Conservation (phyloP, 1,140 invertebrate genomes). For the Drosophila ironensis region DNA sequence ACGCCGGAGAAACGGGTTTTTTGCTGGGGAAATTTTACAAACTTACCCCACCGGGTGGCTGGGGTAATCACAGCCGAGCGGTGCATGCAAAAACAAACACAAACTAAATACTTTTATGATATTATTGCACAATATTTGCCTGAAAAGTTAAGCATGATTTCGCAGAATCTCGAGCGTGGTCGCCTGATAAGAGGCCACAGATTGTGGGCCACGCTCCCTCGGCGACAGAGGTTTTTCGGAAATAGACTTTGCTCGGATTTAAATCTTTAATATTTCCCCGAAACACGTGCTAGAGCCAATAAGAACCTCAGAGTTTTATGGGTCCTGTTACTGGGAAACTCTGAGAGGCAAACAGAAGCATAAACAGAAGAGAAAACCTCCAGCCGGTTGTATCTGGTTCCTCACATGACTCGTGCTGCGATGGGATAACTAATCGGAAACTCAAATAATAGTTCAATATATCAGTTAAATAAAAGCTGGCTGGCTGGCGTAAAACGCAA, state of each 20-base stretch:
- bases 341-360: no score
- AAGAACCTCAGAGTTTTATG: no score
- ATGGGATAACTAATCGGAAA: constrained; percentile 32
- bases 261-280: constrained; percentile 9
- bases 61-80: constrained; percentile 1
- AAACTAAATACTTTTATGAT: constrained; percentile 1
- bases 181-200: constrained; percentile 18
- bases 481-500: constrained; percentile 57
- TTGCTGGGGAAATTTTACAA: constrained; percentile 21
- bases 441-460: constrained; percentile 33
- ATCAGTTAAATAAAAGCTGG: constrained; percentile 27
- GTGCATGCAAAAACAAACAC: constrained; percentile 5
- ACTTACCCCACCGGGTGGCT: not conserved
- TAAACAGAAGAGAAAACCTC: constrained; percentile 2
- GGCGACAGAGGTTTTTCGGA: constrained; percentile 2
- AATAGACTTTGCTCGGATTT: constrained; percentile 1
- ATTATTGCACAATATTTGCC: constrained; percentile 19
- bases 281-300: constrained; percentile 6
- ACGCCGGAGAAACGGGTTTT: constrained; percentile 30
- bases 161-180: constrained; percentile 11
- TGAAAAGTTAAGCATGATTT: constrained; percentile 25
- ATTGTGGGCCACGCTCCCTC: constrained; percentile 21
- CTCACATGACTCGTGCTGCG: constrained; percentile 34
- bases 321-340: no score
- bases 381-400: constrained; percentile 9